phyloP scores from a whole-genome alignment of 2,888 invertebrate genomes.

The Caenorhabditis afra region DNA sequence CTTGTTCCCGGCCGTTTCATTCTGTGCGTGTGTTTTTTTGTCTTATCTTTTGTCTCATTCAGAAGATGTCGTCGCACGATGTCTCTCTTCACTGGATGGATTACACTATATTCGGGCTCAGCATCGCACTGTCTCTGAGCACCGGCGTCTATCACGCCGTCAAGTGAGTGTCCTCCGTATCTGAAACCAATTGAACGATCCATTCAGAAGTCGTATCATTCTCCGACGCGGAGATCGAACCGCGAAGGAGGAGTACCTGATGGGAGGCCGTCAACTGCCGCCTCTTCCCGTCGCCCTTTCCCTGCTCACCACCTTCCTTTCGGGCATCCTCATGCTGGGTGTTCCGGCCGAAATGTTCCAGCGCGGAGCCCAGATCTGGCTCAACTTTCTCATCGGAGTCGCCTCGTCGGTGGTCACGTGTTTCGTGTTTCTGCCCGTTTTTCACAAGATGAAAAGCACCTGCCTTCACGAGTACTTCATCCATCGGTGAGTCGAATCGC shows the following conservation, averaged over 20 bases:
- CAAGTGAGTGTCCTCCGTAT: slow-evolving; percentile 62
- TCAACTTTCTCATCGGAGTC: slow-evolving; percentile 74
- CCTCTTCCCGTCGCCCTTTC: slow-evolving; percentile 73
- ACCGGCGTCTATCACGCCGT: slow-evolving; percentile 77
- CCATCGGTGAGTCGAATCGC: slow-evolving; percentile 66
- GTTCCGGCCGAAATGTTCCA: slow-evolving; percentile 76
- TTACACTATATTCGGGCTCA: slow-evolving; percentile 70
- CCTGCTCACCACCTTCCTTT: slow-evolving; percentile 74
- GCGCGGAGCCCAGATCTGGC: slow-evolving; percentile 75
- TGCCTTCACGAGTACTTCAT: slow-evolving; percentile 76
- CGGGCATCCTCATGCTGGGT: slow-evolving; percentile 76
- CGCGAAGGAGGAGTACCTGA: slow-evolving; percentile 75
- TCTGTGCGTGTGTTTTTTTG: slow-evolving; percentile 28
- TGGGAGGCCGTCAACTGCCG: slow-evolving; percentile 76
- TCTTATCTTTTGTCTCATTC: slow-evolving; percentile 19
- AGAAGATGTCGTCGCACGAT: slow-evolving; percentile 26
- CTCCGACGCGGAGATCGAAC: slow-evolving; percentile 57
- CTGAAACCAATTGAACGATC: neutral
- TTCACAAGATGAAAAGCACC: slow-evolving; percentile 75
- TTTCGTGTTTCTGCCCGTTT: slow-evolving; percentile 74
- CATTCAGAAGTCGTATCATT: slow-evolving; percentile 61
- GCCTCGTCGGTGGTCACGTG: slow-evolving; percentile 70
- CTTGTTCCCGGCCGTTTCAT: too few species aligned
- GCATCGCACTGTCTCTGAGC: slow-evolving; percentile 70
- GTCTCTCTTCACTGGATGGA: slow-evolving; percentile 66